These are phyloP conservation scores for Telmatochromis sp. DNA, from an alignment of 2,113 vertebrate genomes.

Conservation along the genomic window DNA sequence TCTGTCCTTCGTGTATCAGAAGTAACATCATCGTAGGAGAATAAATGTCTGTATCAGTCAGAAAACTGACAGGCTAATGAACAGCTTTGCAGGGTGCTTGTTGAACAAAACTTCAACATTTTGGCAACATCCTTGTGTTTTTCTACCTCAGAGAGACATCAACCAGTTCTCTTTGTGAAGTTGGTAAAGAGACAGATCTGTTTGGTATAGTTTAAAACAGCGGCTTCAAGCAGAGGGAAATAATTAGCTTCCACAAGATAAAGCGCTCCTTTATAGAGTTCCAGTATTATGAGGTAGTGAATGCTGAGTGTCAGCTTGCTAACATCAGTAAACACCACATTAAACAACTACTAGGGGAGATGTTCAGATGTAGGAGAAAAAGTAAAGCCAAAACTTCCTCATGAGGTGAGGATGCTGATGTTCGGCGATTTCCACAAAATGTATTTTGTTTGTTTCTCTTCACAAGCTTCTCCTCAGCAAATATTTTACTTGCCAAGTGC, in stretches of 20 bases:
- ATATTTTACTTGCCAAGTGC: background rate
- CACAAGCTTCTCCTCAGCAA: background rate
- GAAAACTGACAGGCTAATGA: background rate
- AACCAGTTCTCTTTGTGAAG: background rate
- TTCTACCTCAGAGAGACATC: background rate
- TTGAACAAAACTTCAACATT: background rate
- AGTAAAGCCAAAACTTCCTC: background rate
- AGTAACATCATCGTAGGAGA: background rate
- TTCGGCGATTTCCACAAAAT: background rate
- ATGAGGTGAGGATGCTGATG: background rate
- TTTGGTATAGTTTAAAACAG: background rate
- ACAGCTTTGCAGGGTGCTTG: background rate
- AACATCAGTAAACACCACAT: background rate
- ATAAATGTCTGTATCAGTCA: background rate
- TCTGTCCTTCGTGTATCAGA: background rate
- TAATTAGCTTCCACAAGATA: background rate
- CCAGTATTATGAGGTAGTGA: background rate
- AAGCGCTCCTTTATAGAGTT: background rate
- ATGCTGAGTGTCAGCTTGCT: background rate
- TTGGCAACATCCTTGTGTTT: background rate
- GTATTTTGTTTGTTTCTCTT: background rate
- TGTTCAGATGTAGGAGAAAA: background rate
- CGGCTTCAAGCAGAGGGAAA: background rate
- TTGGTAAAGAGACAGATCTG: background rate
- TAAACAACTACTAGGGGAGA: background rate